Base-by-base conservation (phyloP, 2,888 invertebrate genomes). In the Sminthurides aquaticus region DNA sequence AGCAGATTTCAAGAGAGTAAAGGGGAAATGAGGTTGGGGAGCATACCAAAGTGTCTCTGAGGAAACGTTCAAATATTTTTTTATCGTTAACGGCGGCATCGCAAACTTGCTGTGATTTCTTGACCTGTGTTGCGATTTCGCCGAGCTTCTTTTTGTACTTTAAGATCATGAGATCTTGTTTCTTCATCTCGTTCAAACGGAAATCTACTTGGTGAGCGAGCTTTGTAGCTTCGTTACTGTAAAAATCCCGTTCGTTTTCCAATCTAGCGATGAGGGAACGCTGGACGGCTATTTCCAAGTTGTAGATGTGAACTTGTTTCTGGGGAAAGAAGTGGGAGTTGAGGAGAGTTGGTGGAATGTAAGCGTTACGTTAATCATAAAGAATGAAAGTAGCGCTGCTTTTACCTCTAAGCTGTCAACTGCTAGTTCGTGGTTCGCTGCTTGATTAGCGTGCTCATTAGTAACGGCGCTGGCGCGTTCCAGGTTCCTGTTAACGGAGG, bases 211-310 rank as follows among this genome's bases (percentile, higher is more conserved):
- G 67, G 28, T 71, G 69, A 2, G 69, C 69, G 20, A 72, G 54
- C 49, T 71, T 73, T 0, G 67, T 69, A 1, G 71, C 71, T 60
- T 72, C 72, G 25, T 67, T 68, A 57, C 65, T 63, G 29, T 74
- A 74, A 62, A 56, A 68, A 59, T 74, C 72, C 8, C 70, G 66
- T 34, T 74, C 74, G 18, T 67, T 59, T 56, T 74, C 74, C 29
- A 74, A 55, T 26, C 68, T 52, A 26, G 54, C 58, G n/a, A 74
- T 70, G 11, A 64, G 62, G 3, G 64, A 57, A 18, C 55, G 67
- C 62, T 74, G 74, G 15, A 34, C 48, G 1, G 24, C 20, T 22
- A 71, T 68, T 67, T 74, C 72, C 18, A 24, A 24, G 3, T 11
- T 11, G 20, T 59, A 64, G 1, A 28, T 2, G 3, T 34, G 25